phyloP scores from a whole-genome alignment of 2,888 invertebrate species.

The Brachyptera putata region DNA sequence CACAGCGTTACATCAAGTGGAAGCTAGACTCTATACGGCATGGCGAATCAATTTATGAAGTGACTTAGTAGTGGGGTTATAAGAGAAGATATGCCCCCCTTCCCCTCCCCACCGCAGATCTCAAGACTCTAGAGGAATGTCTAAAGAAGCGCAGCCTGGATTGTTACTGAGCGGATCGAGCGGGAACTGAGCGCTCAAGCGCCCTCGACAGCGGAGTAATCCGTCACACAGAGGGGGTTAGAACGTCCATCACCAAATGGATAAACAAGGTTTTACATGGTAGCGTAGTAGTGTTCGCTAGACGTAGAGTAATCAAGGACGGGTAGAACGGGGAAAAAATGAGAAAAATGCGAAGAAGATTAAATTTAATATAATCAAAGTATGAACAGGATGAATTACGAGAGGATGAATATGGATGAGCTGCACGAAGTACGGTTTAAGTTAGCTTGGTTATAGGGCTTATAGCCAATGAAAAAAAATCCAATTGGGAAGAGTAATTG shows the following conservation, averaged over 20 bases:
- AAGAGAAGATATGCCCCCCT: background rate
- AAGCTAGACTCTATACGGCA: background rate
- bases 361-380: no score
- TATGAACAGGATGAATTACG: background rate
- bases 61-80: background rate
- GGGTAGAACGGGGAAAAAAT: background rate
- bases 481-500: background rate
- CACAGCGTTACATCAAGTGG: background rate
- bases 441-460: background rate
- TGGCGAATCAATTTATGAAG: background rate
- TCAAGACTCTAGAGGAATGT: background rate
- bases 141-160: background rate
- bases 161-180: background rate
- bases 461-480: background rate
- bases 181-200: background rate
- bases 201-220: background rate
- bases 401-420: background rate
- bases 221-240: background rate
- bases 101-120: no score
- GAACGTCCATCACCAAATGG: background rate
- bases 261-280: background rate
- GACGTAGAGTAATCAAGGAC: background rate
- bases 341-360: no score
- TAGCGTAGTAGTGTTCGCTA: background rate
- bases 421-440: background rate